Base-by-base conservation (phyloP, 2,113 vertebrate species). In the Nyctibius bracteatus region DNA sequence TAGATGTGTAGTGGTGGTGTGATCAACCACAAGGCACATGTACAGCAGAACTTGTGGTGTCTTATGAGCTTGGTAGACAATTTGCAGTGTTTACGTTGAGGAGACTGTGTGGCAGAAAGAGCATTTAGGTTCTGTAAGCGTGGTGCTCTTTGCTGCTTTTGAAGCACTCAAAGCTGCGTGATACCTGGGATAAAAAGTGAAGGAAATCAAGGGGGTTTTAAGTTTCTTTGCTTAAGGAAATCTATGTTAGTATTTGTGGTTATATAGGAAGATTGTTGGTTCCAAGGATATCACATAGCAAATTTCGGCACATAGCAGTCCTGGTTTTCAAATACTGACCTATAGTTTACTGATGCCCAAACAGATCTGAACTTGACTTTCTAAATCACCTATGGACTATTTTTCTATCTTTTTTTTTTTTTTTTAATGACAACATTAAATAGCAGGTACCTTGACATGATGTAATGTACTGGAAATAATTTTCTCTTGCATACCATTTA, bases 201-300 rank as follows among this genome's bases (percentile, higher is more conserved):
- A 57, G 70, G 73, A 92, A 49, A 41, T 44, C 28, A 14, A 66
- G 5, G 14, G 1, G 2, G 0, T 10, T 3, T n/a, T 8, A 22
- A 81, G 27, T 54, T 62, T 61, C n/a, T 74, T 10, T 67, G 47
- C 52, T 55, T 35, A 9, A 81, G 37, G 78, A 73, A 9, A 24
- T 55, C 1, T 18, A 0, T 30, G 2, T 2, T 72, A 31, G 35
- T 25, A 28, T 12, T 21, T 66, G 27, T 78, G 21, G 31, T 77
- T 68, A 10, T 43, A 33, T 22, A 55, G 51, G 28, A 51, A 62
- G 31, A 21, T n/a, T 54, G 30, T 10, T 52, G 19, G 6, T 55
- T 81, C 37, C 17, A 12, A 41, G 61, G 19, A 23, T 49, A 35
- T 39, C 9, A 0, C 33, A 18, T 2, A 71, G 57, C 25, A 75